phyloP scores from a whole-genome alignment of 23 tunicate genomes.

The Pegea sp. region DNA sequence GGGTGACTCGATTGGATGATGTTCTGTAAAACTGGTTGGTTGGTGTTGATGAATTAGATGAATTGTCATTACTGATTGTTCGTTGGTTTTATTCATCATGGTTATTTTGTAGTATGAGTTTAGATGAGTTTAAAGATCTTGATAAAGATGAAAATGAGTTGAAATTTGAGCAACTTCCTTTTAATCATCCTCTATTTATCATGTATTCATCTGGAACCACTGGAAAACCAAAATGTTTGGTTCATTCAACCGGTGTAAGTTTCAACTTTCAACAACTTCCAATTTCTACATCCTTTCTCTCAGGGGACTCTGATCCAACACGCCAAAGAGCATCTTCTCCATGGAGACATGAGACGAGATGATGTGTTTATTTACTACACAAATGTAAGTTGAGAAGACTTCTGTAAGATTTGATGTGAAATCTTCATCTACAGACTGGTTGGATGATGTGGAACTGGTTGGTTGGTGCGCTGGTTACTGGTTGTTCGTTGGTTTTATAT shows the following conservation, averaged over 20 bases:
- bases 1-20: slow-evolving; percentile 49
- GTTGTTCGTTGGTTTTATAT: slow-evolving; percentile 53
- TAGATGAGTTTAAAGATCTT: slow-evolving; percentile 8
- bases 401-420: too few relatives aligned
- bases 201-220: slow-evolving; percentile 96
- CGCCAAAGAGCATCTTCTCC: slow-evolving; percentile 64
- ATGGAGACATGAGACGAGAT: slow-evolving; percentile 55
- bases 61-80: slow-evolving; percentile 21
- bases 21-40: slow-evolving; percentile 51
- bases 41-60: slow-evolving; percentile 37
- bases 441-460: slow-evolving; percentile 99
- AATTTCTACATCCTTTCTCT: slow-evolving; percentile 1
- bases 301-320: slow-evolving; percentile 74
- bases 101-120: slow-evolving; percentile 17
- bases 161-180: slow-evolving; percentile 51
- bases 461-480: slow-evolving; percentile 57
- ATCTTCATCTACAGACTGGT: slow-evolving; percentile 29
- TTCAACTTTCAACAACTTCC: neutral
- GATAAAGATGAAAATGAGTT: too few relatives aligned
- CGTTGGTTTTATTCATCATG: neutral
- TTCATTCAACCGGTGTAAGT: slow-evolving; percentile 82
- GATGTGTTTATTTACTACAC: slow-evolving; percentile 55
- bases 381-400: slow-evolving; percentile 40
- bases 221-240: slow-evolving; percentile 90
- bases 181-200: slow-evolving; percentile 72